phyloP scores from a whole-genome alignment of 2,113 vertebrate species.

The Polypterus bichir region DNA sequence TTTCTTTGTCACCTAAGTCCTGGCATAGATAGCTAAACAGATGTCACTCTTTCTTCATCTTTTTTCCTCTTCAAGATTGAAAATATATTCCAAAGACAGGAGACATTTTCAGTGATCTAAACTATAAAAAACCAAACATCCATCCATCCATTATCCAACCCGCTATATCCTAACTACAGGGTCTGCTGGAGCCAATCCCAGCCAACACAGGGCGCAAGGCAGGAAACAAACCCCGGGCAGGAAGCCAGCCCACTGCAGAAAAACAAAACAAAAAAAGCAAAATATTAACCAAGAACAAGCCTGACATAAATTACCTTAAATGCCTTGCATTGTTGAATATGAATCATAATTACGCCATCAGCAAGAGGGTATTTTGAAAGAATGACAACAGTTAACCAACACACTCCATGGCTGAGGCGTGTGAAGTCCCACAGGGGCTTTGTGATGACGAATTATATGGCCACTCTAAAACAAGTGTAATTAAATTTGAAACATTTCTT shows the following conservation, averaged over 20 bases:
- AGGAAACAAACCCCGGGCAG: too few species aligned
- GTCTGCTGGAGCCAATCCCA: too few species aligned
- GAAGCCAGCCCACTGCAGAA: neutral
- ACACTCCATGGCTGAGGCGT: slow-evolving; percentile 10
- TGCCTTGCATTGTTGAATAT: slow-evolving; percentile 13
- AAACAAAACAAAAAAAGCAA: neutral
- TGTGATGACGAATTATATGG: slow-evolving; percentile 21
- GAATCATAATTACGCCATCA: slow-evolving; percentile 23
- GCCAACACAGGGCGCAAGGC: too few species aligned
- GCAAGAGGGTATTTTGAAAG: slow-evolving; percentile 30
- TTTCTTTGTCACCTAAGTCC: neutral
- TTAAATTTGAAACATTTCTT: slow-evolving; percentile 37
- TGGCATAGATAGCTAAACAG: slow-evolving; percentile 3
- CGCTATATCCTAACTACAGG: too few species aligned
- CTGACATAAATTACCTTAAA: slow-evolving; percentile 13
- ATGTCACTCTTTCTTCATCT: neutral
- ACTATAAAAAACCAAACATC: too few species aligned
- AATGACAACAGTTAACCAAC: slow-evolving; percentile 35
- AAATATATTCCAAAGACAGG: neutral
- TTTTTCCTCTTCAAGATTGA: too few species aligned
- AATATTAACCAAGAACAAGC: neutral
- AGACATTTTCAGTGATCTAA: too few species aligned
- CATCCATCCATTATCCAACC: too few species aligned
- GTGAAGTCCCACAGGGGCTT: slow-evolving; percentile 29
- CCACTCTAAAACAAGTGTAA: slow-evolving; percentile 31